Percentiles rank a stretch among this genome's conserved stretches.
These are phyloP conservation scores for Chrysolina haemoptera DNA, from an alignment of 2,888 invertebrate genomes.

Conservation along the genomic window DNA sequence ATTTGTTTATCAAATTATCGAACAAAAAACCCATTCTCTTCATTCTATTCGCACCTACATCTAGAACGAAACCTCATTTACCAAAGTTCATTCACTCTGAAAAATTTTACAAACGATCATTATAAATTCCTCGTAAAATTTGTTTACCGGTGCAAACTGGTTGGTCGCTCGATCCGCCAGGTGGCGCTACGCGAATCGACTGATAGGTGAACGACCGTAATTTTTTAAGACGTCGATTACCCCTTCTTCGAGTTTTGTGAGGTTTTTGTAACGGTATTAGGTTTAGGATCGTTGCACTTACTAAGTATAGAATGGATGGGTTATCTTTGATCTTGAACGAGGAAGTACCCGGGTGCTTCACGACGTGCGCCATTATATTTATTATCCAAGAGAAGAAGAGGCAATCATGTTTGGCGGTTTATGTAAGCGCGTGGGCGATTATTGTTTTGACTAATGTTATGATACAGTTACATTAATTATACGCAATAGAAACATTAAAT, in stretches of 20 bases:
- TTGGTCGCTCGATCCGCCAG: conserved; percentile 37
- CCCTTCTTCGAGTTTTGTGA: conserved; percentile 32
- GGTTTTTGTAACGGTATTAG: conserved; percentile 56
- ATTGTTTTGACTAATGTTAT: conserved; percentile 27
- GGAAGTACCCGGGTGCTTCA: conserved; percentile 36
- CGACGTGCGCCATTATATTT: conserved; percentile 6
- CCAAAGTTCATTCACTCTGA: conserved; percentile 47
- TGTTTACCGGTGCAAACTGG: conserved; percentile 44
- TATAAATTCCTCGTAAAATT: conserved; percentile 47
- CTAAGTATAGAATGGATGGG: conserved; percentile 48
- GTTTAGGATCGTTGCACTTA: conserved; percentile 55
- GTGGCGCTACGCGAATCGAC: conserved; percentile 45
- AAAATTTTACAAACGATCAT: conserved; percentile 48
- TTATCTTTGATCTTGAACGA: conserved; percentile 50
- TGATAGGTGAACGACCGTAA: conserved; percentile 57
- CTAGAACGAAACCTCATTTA: conserved; percentile 37
- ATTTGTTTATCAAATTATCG: conserved; percentile 9
- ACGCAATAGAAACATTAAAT: background rate
- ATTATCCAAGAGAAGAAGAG: background rate
- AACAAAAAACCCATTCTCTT: conserved; percentile 19
- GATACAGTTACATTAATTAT: conserved; percentile 36
- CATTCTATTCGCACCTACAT: conserved; percentile 29
- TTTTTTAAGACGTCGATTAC: conserved; percentile 43
- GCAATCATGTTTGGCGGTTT: conserved; percentile 8
- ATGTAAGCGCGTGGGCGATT: conserved; percentile 18